Base-by-base conservation (phyloP, 92 coral and sea anemone genomes). In the Epizoanthus rinbou region DNA sequence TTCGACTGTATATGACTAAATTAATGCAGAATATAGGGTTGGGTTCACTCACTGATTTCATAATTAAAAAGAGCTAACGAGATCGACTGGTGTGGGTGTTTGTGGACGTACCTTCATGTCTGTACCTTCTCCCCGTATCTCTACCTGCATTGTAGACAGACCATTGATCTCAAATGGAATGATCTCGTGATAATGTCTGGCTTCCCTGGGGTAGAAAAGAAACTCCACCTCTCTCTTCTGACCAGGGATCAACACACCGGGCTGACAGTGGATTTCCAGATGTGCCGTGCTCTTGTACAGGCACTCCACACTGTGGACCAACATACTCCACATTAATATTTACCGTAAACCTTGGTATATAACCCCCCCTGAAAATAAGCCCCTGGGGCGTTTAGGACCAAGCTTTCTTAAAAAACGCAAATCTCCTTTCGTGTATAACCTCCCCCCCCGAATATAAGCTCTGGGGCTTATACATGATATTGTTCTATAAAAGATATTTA, bases 131-230 rank as follows among this genome's bases (percentile, higher is more conserved):
- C 99, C 99, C 24, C 81, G 75, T 45, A 91, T 81, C 81, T 94
- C 99, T 21, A 96, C 99, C 69, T 91, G 91, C 97, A 96, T 87
- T 60, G 89, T 88, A 18, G 99, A 96, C 78, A 96, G 91, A 59
- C 99, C 99, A 74, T 96, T 96, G 89, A 96, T 94, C 90, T 96
- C 99, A 84, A 96, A 96, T 31, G 98, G 98, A 24, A 96, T 90
- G 25, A 83, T 81, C 91, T 94, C 90, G 33, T 94, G 98, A 54
- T 96, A 96, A 33, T 66, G 91, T 69, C 84, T 91, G 78, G 93
- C 86, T 76, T 96, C 99, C 57, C 99, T 89, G 43, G 98, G 99
- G 88, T 96, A 96, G 88, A 96, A 94, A 31, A 88, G 45, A 80
- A 96, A 82, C 64, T 94, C 93, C 19, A 92, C 95, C 62, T 93